Evolutionary conservation across 2,888 invertebrate genomes (phyloP), one percentile per base, ranked within the genome.

Genomic region (Frankliniella intonsa): DNA sequence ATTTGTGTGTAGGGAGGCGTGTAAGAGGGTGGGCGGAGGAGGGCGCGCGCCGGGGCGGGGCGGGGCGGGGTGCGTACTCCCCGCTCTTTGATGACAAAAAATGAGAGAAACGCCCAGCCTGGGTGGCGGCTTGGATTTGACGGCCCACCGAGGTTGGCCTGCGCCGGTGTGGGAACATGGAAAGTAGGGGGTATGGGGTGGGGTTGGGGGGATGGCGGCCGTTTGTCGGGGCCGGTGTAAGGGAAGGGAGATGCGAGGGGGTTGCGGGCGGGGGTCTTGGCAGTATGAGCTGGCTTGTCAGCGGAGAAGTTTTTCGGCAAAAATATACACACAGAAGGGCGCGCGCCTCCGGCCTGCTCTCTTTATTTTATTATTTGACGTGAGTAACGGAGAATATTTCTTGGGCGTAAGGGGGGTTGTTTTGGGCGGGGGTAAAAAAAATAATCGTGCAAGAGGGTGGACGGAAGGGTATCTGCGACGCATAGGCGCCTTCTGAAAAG

Each of bases 21-120:
- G 69, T 76, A 76, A 76, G 69, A 76, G 25, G 25, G 25, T 19
- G 62, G 7, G 55, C 55, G 55, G 7, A 7, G 22, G 22, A 22
- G 22, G 25, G 8, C 69, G 9, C 25, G 69, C 1, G 8, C 25
- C 9, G 69, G 25, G 8, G 10, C 12, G 69, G 2, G 69, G 69
- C 11, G 69, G 10, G 25, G 25, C 2, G 25, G 25, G n/a, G 11
- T 22, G 69, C 69, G 69, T 22, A 19, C 69, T n/a, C 69, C 9
- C 69, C 25, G 25, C 69, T 76, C 69, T 76, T 76, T 76, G 69
- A 76, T 76, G 69, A 76, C 69, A 76, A 76, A 76, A 76, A 76
- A 76, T 76, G 69, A 76, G 69, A 25, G 25, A 22, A 25, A 22
- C 22, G 69, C 69, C 25, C 69, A 22, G 69, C 69, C 14, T 19